A percentile compares a stretch with the other conserved stretches of the same genome.
Conservation (phyloP, 2,113 vertebrate genomes). For the Hirundichthys speculiger region DNA sequence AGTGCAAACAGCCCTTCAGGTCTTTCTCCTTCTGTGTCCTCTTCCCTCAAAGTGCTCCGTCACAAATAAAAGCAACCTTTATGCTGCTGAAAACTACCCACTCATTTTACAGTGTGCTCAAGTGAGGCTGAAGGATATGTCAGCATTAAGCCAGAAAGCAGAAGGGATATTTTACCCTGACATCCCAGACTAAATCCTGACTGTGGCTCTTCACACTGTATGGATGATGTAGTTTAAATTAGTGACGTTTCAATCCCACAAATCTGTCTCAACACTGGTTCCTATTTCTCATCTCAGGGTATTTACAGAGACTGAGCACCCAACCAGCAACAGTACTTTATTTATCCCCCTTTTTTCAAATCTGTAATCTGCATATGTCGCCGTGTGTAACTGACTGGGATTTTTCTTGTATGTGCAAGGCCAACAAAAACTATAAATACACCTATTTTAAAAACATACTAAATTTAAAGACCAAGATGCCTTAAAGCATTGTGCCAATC, state of each 20-base stretch:
- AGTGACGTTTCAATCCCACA: constrained; percentile 13
- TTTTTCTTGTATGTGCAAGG: background rate
- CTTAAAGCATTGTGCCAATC: too few species aligned
- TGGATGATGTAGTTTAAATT: constrained; percentile 49
- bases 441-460: background rate
- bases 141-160: constrained; percentile 47
- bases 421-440: background rate
- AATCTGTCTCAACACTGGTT: background rate
- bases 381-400: background rate
- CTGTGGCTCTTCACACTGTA: constrained; percentile 31
- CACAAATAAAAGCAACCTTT: constrained; percentile 44
- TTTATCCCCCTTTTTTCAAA: background rate
- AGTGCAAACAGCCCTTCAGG: constrained; percentile 29
- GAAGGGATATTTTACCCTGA: constrained; percentile 64
- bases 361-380: background rate
- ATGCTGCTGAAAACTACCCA: constrained; percentile 42
- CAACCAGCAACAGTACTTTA: background rate
- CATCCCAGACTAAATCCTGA: constrained; percentile 68
- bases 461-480: background rate
- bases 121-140: constrained; percentile 43
- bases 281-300: background rate
- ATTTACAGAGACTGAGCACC: background rate
- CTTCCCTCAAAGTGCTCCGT: constrained; percentile 37
- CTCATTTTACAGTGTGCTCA: constrained; percentile 47
- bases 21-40: constrained; percentile 26